A percentile compares a stretch with the other conserved stretches of the same genome.
Evolutionary conservation across 2,888 invertebrate species (phyloP).

Genomic region (Platycheirus rosarum): DNA sequence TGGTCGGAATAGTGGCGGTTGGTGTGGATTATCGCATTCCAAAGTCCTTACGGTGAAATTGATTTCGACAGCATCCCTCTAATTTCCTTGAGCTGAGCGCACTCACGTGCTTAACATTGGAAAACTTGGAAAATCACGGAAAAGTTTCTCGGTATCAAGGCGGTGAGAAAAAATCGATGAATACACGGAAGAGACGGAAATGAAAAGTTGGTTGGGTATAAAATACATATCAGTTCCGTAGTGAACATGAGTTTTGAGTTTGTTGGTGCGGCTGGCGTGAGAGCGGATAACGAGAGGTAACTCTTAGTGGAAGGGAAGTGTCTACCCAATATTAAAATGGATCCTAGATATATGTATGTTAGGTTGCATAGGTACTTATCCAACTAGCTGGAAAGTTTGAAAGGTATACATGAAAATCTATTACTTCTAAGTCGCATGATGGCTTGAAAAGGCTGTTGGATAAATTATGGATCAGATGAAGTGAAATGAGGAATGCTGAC

Average conservation of each 20-base stretch:
- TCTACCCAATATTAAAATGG: background rate
- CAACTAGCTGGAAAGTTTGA: constrained; percentile 13
- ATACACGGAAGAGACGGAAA: constrained; percentile 19
- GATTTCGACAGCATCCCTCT: constrained; percentile 25
- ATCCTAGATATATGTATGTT: too few relatives aligned
- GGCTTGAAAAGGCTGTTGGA: background rate
- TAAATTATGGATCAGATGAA: background rate
- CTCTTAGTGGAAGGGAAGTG: background rate
- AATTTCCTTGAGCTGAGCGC: too few relatives aligned
- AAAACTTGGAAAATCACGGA: constrained; percentile 25
- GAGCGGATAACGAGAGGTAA: background rate
- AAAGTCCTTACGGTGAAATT: background rate
- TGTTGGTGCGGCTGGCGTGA: background rate
- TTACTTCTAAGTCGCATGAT: background rate
- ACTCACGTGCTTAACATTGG: constrained; percentile 1
- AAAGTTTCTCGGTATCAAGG: constrained; percentile 1
- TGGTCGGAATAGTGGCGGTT: background rate
- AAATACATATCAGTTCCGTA: constrained; percentile 43
- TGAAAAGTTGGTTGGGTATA: constrained; percentile 10
- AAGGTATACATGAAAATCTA: background rate
- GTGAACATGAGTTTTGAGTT: background rate
- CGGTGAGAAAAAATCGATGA: constrained; percentile 21
- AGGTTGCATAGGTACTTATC: background rate
- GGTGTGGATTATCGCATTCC: background rate
- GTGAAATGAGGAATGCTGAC: background rate